Percentiles rank a stretch among this genome's conserved stretches.
These are phyloP conservation scores for Acanthiza pusilla DNA, from an alignment of 2,797 vertebrate genomes.

Conservation along the genomic window DNA sequence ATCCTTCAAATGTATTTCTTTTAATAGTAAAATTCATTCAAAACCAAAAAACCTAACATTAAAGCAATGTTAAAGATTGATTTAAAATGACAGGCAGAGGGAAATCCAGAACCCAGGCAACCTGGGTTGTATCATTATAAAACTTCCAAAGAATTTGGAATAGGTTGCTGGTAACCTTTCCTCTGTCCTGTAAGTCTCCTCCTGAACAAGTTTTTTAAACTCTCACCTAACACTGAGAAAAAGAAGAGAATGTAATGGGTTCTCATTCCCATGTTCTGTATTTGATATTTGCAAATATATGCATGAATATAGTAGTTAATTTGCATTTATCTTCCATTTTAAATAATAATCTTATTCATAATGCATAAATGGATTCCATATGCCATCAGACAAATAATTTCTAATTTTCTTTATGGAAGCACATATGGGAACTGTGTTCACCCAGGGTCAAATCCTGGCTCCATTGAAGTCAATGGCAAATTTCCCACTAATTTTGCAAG, in stretches of 20 bases:
- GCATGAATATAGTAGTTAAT: constrained; percentile 12
- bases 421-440: constrained; percentile 39
- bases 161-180: background rate
- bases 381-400: constrained; percentile 33
- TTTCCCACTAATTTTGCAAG: constrained; percentile 43
- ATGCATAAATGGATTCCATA: constrained; percentile 48
- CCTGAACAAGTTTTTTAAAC: background rate
- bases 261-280: background rate
- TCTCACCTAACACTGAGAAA: background rate
- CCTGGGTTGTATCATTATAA: constrained; percentile 1
- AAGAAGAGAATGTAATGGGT: background rate
- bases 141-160: constrained; percentile 23
- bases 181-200: background rate
- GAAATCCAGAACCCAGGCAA: constrained; percentile 9
- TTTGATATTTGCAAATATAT: background rate
- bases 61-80: constrained; percentile 19
- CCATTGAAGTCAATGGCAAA: constrained; percentile 47
- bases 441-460: constrained; percentile 29
- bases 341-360: constrained; percentile 45
- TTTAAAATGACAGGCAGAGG: constrained; percentile 13
- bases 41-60: constrained; percentile 47
- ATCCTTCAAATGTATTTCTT: background rate
- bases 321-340: constrained; percentile 20
- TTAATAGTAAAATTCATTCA: constrained; percentile 48
- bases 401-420: constrained; percentile 43